Evolutionary conservation across 2,888 invertebrate species (phyloP).

Genomic region (Magallana nippona): DNA sequence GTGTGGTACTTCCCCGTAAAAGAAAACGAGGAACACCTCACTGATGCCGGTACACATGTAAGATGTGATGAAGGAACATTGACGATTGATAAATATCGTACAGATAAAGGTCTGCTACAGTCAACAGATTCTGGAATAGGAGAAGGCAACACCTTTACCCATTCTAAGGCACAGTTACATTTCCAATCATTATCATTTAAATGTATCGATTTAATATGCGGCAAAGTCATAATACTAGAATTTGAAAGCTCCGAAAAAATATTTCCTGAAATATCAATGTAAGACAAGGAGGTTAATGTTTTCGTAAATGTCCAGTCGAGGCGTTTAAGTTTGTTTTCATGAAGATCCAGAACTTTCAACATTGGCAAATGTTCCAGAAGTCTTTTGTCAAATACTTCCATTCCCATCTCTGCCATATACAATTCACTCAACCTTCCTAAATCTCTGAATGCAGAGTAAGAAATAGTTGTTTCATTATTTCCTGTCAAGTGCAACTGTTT

Average conservation of each 20-base stretch:
- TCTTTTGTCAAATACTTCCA: conserved; percentile 20
- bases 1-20: background rate
- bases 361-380: conserved; percentile 25
- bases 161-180: conserved; percentile 41
- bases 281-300: background rate
- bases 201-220: conserved; percentile 13
- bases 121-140: background rate
- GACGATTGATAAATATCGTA: background rate
- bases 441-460: background rate
- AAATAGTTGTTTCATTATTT: conserved; percentile 33
- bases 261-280: conserved; percentile 25
- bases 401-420: conserved; percentile 39
- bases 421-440: conserved; percentile 35
- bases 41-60: background rate
- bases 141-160: conserved; percentile 9
- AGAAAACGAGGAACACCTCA: background rate
- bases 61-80: background rate
- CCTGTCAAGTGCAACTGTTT: conserved; percentile 39
- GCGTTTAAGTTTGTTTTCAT: conserved; percentile 36
- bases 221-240: background rate
- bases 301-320: conserved; percentile 14
- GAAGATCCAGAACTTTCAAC: conserved; percentile 41
- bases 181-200: conserved; percentile 41
- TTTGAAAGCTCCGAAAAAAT: conserved; percentile 5
- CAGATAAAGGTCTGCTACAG: background rate